Conservation (phyloP, 2,113 vertebrate species). For the Willisornis vidua region DNA sequence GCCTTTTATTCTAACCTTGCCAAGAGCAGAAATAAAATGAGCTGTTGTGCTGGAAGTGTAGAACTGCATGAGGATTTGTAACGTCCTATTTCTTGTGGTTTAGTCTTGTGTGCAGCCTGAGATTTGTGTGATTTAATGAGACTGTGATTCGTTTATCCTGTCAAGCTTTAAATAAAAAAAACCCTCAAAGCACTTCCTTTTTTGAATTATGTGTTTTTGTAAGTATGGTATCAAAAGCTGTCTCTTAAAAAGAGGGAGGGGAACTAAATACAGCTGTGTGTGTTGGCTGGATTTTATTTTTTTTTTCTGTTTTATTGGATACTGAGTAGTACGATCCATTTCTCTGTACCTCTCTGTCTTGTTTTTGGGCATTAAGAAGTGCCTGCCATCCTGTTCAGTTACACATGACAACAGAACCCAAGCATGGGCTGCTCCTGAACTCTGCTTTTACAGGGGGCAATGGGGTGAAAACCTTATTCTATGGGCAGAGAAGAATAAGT, state of each 20-base stretch:
- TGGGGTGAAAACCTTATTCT: neutral
- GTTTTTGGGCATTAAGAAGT: neutral
- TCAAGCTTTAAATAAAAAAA: conserved; percentile 67
- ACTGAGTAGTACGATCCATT: neutral
- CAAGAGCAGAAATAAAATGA: conserved; percentile 72
- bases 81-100: conserved; percentile 4
- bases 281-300: neutral
- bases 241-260: conserved; percentile 11
- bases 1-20: conserved; percentile 69
- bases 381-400: conserved; percentile 1
- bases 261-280: neutral
- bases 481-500: neutral
- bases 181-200: conserved; percentile 61
- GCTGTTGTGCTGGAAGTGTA: conserved; percentile 40
- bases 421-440: neutral
- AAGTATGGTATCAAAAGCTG: conserved; percentile 31
- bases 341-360: neutral
- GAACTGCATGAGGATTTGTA: conserved; percentile 44
- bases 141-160: conserved; percentile 66
- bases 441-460: neutral
- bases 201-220: conserved; percentile 60
- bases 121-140: conserved; percentile 64
- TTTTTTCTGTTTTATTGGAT: conserved; percentile 6
- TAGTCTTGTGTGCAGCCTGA: conserved; percentile 20
- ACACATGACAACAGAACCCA: neutral